Evolutionary conservation across 2,113 vertebrate genomes (phyloP), one percentile per base, ranked within the genome.

Genomic region (Megaceryle maxima): DNA sequence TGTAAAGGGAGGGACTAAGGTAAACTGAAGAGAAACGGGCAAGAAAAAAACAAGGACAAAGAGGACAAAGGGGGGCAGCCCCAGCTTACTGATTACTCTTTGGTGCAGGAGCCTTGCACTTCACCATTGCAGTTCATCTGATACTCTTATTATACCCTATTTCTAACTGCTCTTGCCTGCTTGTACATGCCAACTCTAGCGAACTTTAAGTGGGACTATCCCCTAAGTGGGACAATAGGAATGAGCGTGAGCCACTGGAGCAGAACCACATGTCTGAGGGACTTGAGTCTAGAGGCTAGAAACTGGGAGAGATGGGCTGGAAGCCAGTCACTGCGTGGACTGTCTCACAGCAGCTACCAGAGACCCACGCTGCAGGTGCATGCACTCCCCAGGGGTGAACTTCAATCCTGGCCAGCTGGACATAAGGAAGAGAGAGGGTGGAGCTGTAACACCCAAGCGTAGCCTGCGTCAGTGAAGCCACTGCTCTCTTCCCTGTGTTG

Each of bases 361-460:
- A 55, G 44, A n/a, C 35, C 15, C 31, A 11, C 1, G 1, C 2
- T 17, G 76, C 81, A 29, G 41, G 41, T 8, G 7, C 1, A 2
- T 8, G 46, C 72, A 53, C 37, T 51, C 1, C 24, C 24, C 48
- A 37, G 4, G 8, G 35, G 26, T 3, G 90, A 73, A 68, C 48
- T 35, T 44, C 33, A 29, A 8, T 13, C 68, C 62, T 5, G 50
- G 72, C 9, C 66, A 35, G 22, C 7, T 9, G 55, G 10, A 53
- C 22, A 33, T 33, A 7, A 70, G 29, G 37, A 46, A 44, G 43
- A 44, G 43, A 25, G 25, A 59, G 17, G 18, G 19, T 5, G 17
- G 68, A 60, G 64, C 43, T 62, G 73, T 11, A n/a, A 18, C 0
- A 31, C 1, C 14, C 0, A 2, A 44, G 43, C 17, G 43, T 16